Percentiles rank a stretch among this genome's conserved stretches.
Evolutionary conservation across 1,140 invertebrate genomes (phyloP).

Genomic region (Papilio aristodemus): DNA sequence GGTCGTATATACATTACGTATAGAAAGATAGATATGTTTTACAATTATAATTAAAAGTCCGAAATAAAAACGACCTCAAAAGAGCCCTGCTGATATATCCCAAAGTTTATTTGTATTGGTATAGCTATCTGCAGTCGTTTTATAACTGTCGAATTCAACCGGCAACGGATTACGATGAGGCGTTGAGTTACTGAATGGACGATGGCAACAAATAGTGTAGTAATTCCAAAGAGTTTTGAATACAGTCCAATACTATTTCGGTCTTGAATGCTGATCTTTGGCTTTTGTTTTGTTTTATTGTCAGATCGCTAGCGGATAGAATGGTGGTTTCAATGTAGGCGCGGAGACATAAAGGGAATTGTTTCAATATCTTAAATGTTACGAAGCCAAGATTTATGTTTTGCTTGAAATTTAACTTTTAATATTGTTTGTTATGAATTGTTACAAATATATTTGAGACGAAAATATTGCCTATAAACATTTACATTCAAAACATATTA

Average conservation of each 20-base stretch:
- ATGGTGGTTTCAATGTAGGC: slow-evolving; percentile 50
- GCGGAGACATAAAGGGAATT: slow-evolving; percentile 52
- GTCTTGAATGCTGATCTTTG: slow-evolving; percentile 71
- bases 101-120: slow-evolving; percentile 5
- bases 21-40: no score
- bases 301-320: slow-evolving; percentile 55
- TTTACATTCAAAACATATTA: no score
- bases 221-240: slow-evolving; percentile 78
- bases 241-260: slow-evolving; percentile 76
- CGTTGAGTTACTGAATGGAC: slow-evolving; percentile 76
- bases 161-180: slow-evolving; percentile 61
- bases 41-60: no score
- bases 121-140: slow-evolving; percentile 13
- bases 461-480: not conserved
- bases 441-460: not conserved
- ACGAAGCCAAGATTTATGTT: slow-evolving; percentile 3
- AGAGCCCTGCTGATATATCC: slow-evolving; percentile 1
- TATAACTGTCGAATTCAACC: slow-evolving; percentile 51
- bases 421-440: slow-evolving; percentile 2
- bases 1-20: no score
- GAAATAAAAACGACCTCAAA: slow-evolving; percentile 5
- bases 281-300: slow-evolving; percentile 66
- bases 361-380: slow-evolving; percentile 45
- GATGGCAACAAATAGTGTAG: slow-evolving; percentile 71
- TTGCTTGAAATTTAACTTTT: slow-evolving; percentile 4